Base-by-base conservation (phyloP, 2,797 vertebrate genomes). In the Macropodus opercularis region DNA sequence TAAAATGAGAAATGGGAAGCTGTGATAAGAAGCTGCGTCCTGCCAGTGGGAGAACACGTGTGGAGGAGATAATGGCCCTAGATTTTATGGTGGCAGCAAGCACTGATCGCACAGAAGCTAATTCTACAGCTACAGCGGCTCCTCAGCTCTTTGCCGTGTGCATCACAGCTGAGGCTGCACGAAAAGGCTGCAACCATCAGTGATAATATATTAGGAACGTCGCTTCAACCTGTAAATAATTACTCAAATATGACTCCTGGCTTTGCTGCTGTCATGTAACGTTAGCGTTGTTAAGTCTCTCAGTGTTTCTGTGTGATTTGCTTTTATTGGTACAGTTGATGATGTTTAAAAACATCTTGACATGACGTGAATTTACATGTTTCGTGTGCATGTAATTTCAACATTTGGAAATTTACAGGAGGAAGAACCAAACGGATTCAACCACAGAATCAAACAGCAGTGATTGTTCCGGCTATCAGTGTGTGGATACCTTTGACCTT, bases 401-500 rank as follows among this genome's bases (percentile, higher is more conserved):
- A 36, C 8, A 63, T 60, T 38, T 67, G 24, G 12, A 4, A 18
- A 10, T 0, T 32, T 54, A 26, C 21, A 10, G 11, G 2, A 72
- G 41, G 4, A 26, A 26, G 24, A 55, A 64, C 10, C 49, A 41
- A 60, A 62, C 7, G 24, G 24, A 3, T 8, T 24, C 36, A 51
- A 23, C 56, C 38, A 58, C 0, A 50, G 2, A 5, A 2, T 15
- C n/a, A n/a, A n/a, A 36, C 19, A 61, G 18, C 35, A 39, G 34
- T 41, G 9, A 21, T 38, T 40, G n/a, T n/a, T n/a, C n/a, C n/a
- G n/a, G n/a, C n/a, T n/a, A n/a, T n/a, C 35, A 61, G 19, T 8
- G 46, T 17, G 39, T 56, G 44, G 66, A 92, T 95, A 99, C 98
- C 98, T 98, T 91, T 94, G 95, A 75, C 92, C 90, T 75, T 93